Percentiles rank a stretch among this genome's conserved stretches.
Conservation (phyloP, 2,797 vertebrate genomes). For the Sardinella longiceps region DNA sequence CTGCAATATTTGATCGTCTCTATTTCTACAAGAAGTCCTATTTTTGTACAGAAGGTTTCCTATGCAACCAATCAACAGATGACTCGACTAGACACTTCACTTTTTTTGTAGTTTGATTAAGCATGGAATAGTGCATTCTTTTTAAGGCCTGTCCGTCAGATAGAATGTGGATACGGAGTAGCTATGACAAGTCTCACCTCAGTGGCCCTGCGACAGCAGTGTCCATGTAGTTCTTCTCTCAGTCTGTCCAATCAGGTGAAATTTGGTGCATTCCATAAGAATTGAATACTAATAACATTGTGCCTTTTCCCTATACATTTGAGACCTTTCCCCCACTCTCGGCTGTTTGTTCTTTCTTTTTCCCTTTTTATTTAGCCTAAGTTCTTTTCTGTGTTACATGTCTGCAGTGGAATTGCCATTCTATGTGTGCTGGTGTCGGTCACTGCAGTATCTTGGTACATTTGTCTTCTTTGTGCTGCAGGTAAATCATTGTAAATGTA, state of each 20-base stretch:
- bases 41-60: slow-evolving; percentile 38
- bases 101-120: neutral
- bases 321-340: neutral
- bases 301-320: neutral
- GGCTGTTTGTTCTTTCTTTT: neutral
- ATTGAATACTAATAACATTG: neutral
- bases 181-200: neutral
- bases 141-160: neutral
- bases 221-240: neutral
- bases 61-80: slow-evolving; percentile 18
- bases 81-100: neutral
- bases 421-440: neutral
- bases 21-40: slow-evolving; percentile 29
- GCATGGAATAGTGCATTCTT: neutral
- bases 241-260: neutral
- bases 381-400: neutral
- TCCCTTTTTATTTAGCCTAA: neutral
- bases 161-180: neutral
- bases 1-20: slow-evolving; percentile 1
- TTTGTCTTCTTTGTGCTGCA: neutral
- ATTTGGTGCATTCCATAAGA: neutral
- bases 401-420: neutral
- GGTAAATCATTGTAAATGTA: neutral
- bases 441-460: neutral
- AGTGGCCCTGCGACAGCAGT: neutral